Evolutionary conservation across 2,113 vertebrate species (phyloP), one percentile per base, ranked within the genome.

Genomic region (Arvicanthis niloticus): DNA sequence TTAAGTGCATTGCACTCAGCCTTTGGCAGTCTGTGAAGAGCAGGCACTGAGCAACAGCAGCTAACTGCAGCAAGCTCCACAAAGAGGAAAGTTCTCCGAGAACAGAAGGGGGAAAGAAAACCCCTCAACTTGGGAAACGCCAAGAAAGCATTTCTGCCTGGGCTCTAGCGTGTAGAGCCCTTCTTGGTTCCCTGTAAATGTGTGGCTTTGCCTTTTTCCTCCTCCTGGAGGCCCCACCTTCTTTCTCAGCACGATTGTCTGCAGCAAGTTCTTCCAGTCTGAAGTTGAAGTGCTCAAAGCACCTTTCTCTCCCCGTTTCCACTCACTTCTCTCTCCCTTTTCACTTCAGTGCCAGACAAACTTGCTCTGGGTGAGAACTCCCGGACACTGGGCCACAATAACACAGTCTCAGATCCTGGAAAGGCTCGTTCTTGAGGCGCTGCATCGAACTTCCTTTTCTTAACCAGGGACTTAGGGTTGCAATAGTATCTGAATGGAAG

Each of bases 1-100:
- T 96, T 96, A 96, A 96, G 92, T 96, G 96, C 96, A 77, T 96
- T 97, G 93, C 72, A 10, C 92, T 76, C 80, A 81, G 88, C 88
- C 91, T 48, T 51, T 94, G 97, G 95, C 96, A 96, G 96, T 78
- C 85, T 58, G 22, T 87, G 91, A 65, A 91, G 94, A 58, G 91
- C 67, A 93, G 93, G 56, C 91, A 51, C 75, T 68, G 48, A 68
- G 77, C 62, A 10, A 42, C 91, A 72, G 89, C 70, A 37, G 75
- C 77, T 65, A 94, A 93, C 84, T 81, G 85, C 96, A 76, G 89
- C 93, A 76, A 80, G 75, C 42, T 13, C 65, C 45, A 37, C 78
- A 37, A 22, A 45, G 40, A 51, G 31, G n/a, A 53, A 92, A 96
- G 94, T 97, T 97, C 58, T 81, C 56, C 37, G 70, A 68, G 75